Percentiles rank a stretch among this genome's conserved stretches.
These are phyloP conservation scores for Alsophila aescularia DNA, from an alignment of 2,888 invertebrate genomes.

Conservation along the genomic window DNA sequence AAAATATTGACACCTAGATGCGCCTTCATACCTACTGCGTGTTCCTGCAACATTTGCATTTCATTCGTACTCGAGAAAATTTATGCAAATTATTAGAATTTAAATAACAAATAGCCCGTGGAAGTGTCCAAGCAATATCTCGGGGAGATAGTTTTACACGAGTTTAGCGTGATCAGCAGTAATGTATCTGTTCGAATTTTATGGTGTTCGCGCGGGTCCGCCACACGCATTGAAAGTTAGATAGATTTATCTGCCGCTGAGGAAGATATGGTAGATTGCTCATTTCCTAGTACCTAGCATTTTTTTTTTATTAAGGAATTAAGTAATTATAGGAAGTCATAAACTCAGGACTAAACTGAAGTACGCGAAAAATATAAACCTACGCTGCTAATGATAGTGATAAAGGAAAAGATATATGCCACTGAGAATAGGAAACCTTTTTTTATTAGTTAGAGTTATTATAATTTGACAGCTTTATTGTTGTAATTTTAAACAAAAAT, in stretches of 20 bases:
- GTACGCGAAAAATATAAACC: no score
- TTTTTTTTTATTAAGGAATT: no score
- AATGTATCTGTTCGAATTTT: slow-evolving; percentile 11
- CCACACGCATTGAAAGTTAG: slow-evolving; percentile 17
- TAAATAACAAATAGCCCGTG: slow-evolving; percentile 42
- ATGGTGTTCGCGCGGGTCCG: background rate
- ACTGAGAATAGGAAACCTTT: no score
- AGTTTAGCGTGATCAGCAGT: slow-evolving; percentile 21
- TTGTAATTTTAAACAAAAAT: no score
- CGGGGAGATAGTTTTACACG: slow-evolving; percentile 18
- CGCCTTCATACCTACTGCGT: background rate
- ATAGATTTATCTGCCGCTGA: slow-evolving; percentile 7
- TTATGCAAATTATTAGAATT: slow-evolving; percentile 46
- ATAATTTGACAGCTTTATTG: no score
- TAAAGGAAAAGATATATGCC: no score
- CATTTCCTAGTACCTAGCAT: no score
- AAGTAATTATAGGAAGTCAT: no score
- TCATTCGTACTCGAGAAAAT: slow-evolving; percentile 44
- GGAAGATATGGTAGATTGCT: no score
- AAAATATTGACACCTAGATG: background rate
- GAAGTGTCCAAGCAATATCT: slow-evolving; percentile 17
- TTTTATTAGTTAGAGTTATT: no score
- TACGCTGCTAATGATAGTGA: no score
- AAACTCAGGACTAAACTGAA: no score
- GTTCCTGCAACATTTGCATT: slow-evolving; percentile 22